Percentiles rank a stretch among this genome's conserved stretches.
These are phyloP conservation scores for Apodemia zela DNA, from an alignment of 2,888 invertebrate genomes.

Conservation along the genomic window DNA sequence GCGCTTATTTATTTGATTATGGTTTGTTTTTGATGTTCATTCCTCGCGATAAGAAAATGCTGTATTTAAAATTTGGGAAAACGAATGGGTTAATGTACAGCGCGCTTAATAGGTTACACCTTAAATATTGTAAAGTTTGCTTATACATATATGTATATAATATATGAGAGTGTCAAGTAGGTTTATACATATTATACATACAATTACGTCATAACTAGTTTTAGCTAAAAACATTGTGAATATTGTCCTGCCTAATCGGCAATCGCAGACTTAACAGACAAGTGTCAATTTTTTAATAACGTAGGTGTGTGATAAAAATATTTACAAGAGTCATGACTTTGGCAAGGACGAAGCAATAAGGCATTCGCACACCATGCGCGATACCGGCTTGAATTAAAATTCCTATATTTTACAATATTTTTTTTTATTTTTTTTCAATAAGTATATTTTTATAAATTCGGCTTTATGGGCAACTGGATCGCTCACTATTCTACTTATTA, in stretches of 20 bases:
- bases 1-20: background rate
- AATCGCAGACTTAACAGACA: slow-evolving; percentile 2
- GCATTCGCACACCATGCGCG: background rate
- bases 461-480: too few relatives aligned
- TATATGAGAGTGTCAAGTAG: background rate
- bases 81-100: background rate
- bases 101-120: background rate
- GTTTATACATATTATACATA: too few relatives aligned
- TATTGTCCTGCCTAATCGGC: background rate
- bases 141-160: background rate
- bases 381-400: too few relatives aligned
- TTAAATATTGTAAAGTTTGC: slow-evolving; percentile 9
- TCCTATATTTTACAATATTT: too few relatives aligned
- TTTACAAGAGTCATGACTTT: background rate
- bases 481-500: too few relatives aligned
- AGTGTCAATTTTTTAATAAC: background rate
- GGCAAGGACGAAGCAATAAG: background rate
- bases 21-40: background rate
- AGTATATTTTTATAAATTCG: too few relatives aligned
- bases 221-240: background rate
- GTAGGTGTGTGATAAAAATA: background rate
- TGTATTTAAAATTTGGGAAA: background rate
- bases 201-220: background rate
- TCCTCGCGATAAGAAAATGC: background rate
- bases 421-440: too few relatives aligned